Evolutionary conservation across 2,113 vertebrate species (phyloP).

Genomic region (Gavia stellata): DNA sequence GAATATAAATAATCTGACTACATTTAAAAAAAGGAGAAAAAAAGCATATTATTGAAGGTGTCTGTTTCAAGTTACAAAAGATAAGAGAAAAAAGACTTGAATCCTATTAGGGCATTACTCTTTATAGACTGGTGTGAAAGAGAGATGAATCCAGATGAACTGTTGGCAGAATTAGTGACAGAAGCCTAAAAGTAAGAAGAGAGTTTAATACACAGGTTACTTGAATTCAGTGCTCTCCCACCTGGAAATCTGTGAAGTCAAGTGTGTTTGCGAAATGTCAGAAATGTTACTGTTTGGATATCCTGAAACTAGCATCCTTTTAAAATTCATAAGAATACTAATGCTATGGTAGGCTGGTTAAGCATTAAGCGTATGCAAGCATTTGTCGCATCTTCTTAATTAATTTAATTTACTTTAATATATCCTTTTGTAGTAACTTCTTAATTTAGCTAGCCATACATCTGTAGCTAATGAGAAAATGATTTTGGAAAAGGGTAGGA

Average conservation of each 20-base stretch:
- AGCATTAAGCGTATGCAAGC: neutral
- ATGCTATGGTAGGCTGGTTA: neutral
- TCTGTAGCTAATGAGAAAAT: neutral
- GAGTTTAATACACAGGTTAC: neutral
- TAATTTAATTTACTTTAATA: neutral
- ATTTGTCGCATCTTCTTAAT: neutral
- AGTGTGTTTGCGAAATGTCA: neutral
- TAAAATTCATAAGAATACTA: neutral
- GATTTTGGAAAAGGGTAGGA: neutral
- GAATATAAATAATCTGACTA: neutral
- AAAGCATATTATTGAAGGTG: neutral
- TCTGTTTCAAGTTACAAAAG: neutral
- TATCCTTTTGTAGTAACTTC: neutral
- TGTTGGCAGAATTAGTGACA: neutral
- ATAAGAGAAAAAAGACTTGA: neutral
- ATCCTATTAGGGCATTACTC: neutral
- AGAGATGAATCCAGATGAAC: neutral
- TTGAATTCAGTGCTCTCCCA: neutral
- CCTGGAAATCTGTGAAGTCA: neutral
- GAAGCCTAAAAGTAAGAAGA: neutral
- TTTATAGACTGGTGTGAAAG: neutral
- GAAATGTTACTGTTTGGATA: neutral
- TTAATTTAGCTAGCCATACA: neutral
- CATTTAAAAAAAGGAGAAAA: neutral
- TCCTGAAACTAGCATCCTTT: neutral